Evolutionary conservation across 2,113 vertebrate species (phyloP), one percentile per base, ranked within the genome.

Genomic region (Gobiocypris rarus): DNA sequence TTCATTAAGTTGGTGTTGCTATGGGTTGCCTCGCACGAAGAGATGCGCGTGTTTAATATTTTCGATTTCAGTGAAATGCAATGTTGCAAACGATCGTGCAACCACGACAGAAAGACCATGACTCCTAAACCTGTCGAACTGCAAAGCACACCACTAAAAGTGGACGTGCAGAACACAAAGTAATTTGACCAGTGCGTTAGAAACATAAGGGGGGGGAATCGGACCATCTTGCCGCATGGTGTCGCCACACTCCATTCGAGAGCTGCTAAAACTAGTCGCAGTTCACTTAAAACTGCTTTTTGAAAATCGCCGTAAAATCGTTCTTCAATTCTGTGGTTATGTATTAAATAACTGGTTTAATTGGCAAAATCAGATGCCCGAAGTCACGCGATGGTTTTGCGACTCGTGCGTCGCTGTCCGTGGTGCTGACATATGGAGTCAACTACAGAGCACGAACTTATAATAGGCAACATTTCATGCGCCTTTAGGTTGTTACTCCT

Each of bases 171-270:
- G n/a, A 26, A 69, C 56, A 76, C 61, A 69, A 79, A 65, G 69
- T 82, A 59, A 56, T 84, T 73, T 75, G 75, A 70, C 54, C 83
- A 76, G 76, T 87, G 52, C 63, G 52, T 17, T 52, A 61, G 70
- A 84, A 41, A 61, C 69, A 78, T 82, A 26, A 28, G 19, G 43
- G 14, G 8, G 22, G 26, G 6, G 24, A 4, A 17, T 6, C 8
- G 3, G 14, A 52, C 22, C 43, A 80, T 50, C 71, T 85, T 81
- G 82, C 88, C 92, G 75, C 90, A 45, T 85, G 88, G 91, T 91
- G 91, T 91, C 91, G 91, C 89, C 93, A 92, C 88, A 93, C 88
- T 81, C 87, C 87, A 76, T 54, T 67, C 38, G 22, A 81, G 38
- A 81, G 41, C 78, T 26, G 75, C 74, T 71, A 3, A 13, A 82